Base-by-base conservation (phyloP, 2,888 invertebrate genomes). In the Cylloceria caligata region DNA sequence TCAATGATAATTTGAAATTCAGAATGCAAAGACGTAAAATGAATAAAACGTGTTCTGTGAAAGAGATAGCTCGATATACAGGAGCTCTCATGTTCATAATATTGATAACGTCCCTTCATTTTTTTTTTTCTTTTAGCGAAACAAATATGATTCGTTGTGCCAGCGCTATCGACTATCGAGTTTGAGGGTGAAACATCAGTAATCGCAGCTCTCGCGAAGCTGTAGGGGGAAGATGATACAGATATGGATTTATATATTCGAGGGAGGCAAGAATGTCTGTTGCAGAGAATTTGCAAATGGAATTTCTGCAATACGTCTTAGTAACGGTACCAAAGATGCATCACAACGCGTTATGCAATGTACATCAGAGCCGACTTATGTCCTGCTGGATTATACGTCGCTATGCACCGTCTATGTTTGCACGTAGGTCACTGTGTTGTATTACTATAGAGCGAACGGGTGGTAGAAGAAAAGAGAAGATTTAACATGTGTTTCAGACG, bases 151-250 rank as follows among this genome's bases (percentile, higher is more conserved):
- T n/a, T n/a, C n/a, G n/a, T n/a, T n/a, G 47, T 30, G 60, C 36
- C 34, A 7, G 67, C 47, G 19, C 30, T 72, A 72, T 72, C 72
- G 72, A 72, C 62, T 34, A 62, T 62, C 45, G 62, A 42, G 34
- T 34, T 19, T 24, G 19, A 60, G 47, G 4, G 16, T 36, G n/a
- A 42, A 57, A 11, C 7, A 55, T 21, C n/a, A 55, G 39, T 24
- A 19, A 42, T n/a, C 16, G 27, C n/a, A n/a, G 27, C 57, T 30
- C 30, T 19, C 34, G 11, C n/a, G 2, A 13, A 64, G 13, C n/a
- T 11, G n/a, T n/a, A n/a, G n/a, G n/a, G n/a, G n/a, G n/a, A n/a
- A n/a, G n/a, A n/a, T n/a, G n/a, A n/a, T n/a, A n/a, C n/a, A n/a
- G n/a, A n/a, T n/a, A n/a, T 11, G 45, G n/a, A 34, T 21, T 47